phyloP scores from a whole-genome alignment of 2,797 vertebrate species.

The Pangasius sanitwongsei region DNA sequence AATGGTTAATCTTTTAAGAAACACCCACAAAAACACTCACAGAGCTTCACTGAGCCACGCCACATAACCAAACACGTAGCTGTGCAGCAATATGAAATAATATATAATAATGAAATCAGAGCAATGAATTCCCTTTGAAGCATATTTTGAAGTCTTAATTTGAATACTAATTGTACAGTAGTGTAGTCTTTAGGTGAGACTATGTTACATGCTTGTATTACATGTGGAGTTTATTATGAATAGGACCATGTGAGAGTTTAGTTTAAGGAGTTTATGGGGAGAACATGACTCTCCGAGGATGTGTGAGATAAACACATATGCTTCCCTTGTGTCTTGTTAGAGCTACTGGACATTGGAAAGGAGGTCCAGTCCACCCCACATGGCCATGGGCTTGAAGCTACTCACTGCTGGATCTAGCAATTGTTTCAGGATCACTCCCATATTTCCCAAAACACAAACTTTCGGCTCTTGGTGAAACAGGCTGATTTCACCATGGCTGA shows the following conservation, averaged over 20 bases:
- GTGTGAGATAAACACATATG: constrained; percentile 28
- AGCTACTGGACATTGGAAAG: constrained; percentile 19
- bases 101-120: background rate
- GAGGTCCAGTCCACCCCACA: background rate
- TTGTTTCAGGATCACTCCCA: background rate
- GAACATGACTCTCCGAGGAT: constrained; percentile 21
- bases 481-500: background rate
- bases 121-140: background rate
- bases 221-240: constrained; percentile 7
- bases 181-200: background rate
- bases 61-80: background rate
- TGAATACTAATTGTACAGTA: background rate
- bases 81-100: background rate
- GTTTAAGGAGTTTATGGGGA: constrained; percentile 19
- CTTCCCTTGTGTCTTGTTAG: constrained; percentile 10
- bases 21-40: background rate
- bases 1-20: background rate
- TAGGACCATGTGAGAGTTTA: constrained; percentile 15
- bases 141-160: background rate
- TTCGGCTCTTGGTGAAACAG: background rate
- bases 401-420: background rate
- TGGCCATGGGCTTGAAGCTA: background rate
- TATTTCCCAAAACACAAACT: background rate
- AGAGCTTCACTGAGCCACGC: background rate
- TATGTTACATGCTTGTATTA: background rate